These are phyloP conservation scores for Myotis planiceps DNA, from an alignment of 2,797 vertebrate genomes.

Conservation along the genomic window DNA sequence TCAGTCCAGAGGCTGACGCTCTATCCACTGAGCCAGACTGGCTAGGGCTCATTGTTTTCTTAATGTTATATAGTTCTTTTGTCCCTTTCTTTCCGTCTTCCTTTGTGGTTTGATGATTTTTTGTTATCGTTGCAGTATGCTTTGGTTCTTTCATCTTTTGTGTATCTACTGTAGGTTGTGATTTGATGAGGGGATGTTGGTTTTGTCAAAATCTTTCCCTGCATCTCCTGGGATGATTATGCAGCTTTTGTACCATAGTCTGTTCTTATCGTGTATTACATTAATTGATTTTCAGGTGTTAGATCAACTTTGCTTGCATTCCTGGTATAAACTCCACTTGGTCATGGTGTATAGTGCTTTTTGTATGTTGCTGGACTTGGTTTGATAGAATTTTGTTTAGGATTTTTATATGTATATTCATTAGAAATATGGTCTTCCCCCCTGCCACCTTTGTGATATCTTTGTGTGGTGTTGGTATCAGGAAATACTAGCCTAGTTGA, in stretches of 20 bases:
- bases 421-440: neutral
- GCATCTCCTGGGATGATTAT: neutral
- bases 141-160: neutral
- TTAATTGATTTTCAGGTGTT: neutral
- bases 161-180: neutral
- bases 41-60: neutral
- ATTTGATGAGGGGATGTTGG: neutral
- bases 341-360: neutral
- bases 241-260: neutral
- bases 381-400: neutral
- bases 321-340: neutral
- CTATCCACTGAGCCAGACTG: too few species aligned
- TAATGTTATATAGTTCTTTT: neutral
- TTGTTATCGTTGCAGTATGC: neutral
- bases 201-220: neutral
- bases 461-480: neutral
- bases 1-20: too few species aligned
- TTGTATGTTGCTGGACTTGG: neutral
- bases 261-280: neutral
- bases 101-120: neutral
- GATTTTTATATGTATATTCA: neutral
- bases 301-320: neutral
- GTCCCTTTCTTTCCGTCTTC: neutral
- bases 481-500: neutral
- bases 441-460: neutral